Evolutionary conservation across 1,140 invertebrate genomes (phyloP), one percentile per base, ranked within the genome.

Genomic region (Planococcus citri): DNA sequence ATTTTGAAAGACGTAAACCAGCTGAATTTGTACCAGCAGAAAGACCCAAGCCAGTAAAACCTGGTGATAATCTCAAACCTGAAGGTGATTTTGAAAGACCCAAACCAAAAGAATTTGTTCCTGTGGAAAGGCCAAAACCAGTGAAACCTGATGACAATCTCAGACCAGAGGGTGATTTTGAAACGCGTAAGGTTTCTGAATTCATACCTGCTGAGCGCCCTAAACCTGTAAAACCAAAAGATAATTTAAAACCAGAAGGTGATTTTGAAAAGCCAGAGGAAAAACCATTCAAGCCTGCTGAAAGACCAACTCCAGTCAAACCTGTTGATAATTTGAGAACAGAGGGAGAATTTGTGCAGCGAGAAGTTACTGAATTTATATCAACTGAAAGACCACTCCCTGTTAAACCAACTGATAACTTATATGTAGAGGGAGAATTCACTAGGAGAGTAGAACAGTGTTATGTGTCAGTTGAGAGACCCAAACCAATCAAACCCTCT

Each of bases 181-280:
- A 80, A 77, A 73, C 79, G 12, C 82, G 70, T 84, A 84, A 77
- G 86, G 41, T 51, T 17, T 17, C 10, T 51, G 73, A 83, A 70
- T 76, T 78, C 69, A 71, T 75, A n/a, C 79, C 77, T 74, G 83
- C 83, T 25, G 83, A 85, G 76, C 77, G 82, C 73, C 80, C 83
- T 1, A 82, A 86, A 68, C 77, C 85, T 25, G 80, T 83, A 0
- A 83, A 80, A 70, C 82, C 83, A 72, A 80, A 81, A 70, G 86
- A 87, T 75, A 88, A 89, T 78, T 76, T 88, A 1, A 82, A 82
- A 77, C 82, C 84, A 9, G 85, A 88, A 79, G 86, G 87, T 14
- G 83, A 86, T 27, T 87, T 87, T 70, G 74, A 72, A 64, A 74
- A 77, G 24, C 77, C 8, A 14, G 60, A 64, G 24, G 25, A 64